Base-by-base conservation (phyloP, 2,888 invertebrate species). In the Cerastis leucographa region DNA sequence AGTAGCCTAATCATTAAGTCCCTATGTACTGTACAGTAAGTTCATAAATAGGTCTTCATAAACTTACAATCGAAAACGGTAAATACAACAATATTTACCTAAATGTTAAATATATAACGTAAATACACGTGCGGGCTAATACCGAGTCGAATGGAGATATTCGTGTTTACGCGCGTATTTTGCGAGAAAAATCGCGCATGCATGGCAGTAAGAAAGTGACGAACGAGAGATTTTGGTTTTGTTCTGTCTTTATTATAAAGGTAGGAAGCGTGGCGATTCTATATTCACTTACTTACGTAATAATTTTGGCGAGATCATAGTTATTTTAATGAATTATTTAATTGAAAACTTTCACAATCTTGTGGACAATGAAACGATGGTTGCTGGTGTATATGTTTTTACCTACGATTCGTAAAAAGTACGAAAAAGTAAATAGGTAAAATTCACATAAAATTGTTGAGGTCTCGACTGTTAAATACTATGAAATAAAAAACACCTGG, bases 81-180 rank as follows among this genome's bases (percentile, higher is more conserved):
- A 76, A 62, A 67, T 71, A 71, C 2, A 61, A 67, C 42, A 67
- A 22, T 42, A 59, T 56, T 51, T 49, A 67, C 8, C 17, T 70
- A 71, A 69, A 73, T 35, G 35, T 44, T 35, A 54, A 12, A 62
- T 40, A 51, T 61, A 70, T 74, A 74, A 64, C 61, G 65, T 72
- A 80, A 78, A 71, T 79, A 78, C 78, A 81, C 78, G 75, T 87
- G 80, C 69, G 86, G 84, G 83, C 82, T 85, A 81, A 87, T 89
- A 90, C 83, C 86, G 81, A 84, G 82, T 85, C 81, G 88, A 85
- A 92, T 91, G 87, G 85, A 92, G 91, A 93, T 94, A 93, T 94
- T 93, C 87, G 87, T 92, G 92, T 92, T 92, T 92, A 93, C 92
- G 91, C 92, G 91, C 91, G 90, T 92, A 92, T 93, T 93, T 94